Conservation (phyloP, 2,113 vertebrate species). For the Pungitius pungitius region DNA sequence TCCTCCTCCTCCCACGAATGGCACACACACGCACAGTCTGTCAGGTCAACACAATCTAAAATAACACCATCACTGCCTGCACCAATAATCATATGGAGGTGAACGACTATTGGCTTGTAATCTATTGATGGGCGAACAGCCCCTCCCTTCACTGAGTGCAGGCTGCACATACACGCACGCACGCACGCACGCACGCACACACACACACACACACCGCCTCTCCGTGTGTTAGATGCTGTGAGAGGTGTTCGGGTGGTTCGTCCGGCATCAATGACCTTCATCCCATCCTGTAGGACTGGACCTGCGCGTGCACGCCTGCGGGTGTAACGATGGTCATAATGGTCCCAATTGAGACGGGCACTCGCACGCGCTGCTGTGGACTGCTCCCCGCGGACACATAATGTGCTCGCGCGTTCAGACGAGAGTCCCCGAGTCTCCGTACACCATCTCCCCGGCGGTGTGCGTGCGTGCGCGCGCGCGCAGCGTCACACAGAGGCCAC, state of each 20-base stretch:
- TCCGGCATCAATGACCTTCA: background rate
- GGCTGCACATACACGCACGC: background rate
- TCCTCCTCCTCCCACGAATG: conserved; percentile 16
- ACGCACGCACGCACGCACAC: background rate
- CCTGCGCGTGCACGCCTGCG: conserved; percentile 2
- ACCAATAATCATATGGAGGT: conserved; percentile 25
- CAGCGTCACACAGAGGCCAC: conserved; percentile 55
- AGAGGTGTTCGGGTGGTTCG: background rate
- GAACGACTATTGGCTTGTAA: conserved; percentile 31
- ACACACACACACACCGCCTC: background rate
- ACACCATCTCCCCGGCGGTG: conserved; percentile 34
- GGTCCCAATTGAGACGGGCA: background rate
- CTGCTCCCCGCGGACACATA: background rate
- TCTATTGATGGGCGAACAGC: conserved; percentile 38
- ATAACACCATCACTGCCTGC: conserved; percentile 28
- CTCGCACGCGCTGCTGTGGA: conserved; percentile 21
- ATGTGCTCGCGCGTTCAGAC: conserved; percentile 27
- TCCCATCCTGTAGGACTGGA: background rate
- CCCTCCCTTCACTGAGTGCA: conserved; percentile 47
- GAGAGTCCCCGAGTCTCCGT: conserved; percentile 19
- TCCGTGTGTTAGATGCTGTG: conserved; percentile 1
- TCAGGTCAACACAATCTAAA: conserved; percentile 27
- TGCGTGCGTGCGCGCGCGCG: conserved; percentile 16
- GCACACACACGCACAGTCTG: background rate
- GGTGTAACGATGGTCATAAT: background rate